Evolutionary conservation across 2,797 vertebrate species (phyloP).

Genomic region (Centropyge bicolor): DNA sequence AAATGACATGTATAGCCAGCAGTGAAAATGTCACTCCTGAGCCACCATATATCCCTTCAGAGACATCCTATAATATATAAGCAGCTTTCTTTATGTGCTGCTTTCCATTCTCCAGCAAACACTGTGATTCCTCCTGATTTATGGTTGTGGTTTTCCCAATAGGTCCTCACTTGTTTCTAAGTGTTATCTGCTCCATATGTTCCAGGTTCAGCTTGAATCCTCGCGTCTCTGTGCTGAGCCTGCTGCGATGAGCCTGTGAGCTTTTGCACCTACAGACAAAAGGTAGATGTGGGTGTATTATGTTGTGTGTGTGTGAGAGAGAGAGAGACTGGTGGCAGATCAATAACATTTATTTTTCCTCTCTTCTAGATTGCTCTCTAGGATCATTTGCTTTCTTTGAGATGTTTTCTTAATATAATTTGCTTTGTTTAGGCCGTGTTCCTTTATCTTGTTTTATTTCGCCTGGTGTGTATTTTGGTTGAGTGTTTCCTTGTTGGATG

Average conservation of each 20-base stretch:
- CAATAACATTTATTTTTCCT: neutral
- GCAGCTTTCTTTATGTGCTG: neutral
- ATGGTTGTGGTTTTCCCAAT: neutral
- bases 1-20: neutral
- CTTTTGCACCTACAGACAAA: neutral
- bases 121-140: neutral
- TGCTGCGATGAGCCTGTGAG: neutral
- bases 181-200: neutral
- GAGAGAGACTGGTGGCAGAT: neutral
- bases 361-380: neutral
- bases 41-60: neutral
- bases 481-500: neutral
- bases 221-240: neutral
- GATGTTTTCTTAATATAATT: neutral
- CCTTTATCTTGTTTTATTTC: neutral
- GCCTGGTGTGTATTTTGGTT: too few species aligned
- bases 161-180: neutral
- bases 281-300: neutral
- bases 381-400: neutral
- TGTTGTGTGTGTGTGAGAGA: neutral
- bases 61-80: neutral
- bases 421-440: neutral
- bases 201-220: neutral
- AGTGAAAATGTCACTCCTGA: neutral
- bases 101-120: neutral